Conservation (phyloP, 2,113 vertebrate species). For the Bos indicus region DNA sequence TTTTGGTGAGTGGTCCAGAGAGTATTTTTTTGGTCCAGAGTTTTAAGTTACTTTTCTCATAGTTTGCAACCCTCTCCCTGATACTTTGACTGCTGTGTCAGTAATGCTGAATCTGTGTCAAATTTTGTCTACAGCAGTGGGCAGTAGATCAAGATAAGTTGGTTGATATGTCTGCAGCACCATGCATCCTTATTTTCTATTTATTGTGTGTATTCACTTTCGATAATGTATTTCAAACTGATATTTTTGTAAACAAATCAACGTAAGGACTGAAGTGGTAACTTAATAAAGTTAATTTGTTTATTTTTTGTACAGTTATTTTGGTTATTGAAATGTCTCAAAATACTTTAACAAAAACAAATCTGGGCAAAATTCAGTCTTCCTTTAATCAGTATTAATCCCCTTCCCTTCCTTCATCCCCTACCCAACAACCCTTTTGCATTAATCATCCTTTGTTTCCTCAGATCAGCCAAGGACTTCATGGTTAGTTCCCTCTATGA, state of each 20-base stretch:
- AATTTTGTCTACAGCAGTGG: slow-evolving; percentile 47
- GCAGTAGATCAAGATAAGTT: neutral
- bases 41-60: slow-evolving; percentile 15
- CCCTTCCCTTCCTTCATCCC: neutral
- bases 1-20: slow-evolving; percentile 49
- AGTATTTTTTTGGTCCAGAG: slow-evolving; percentile 21
- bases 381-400: neutral
- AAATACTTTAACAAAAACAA: neutral
- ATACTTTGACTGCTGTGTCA: slow-evolving; percentile 7
- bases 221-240: slow-evolving; percentile 55
- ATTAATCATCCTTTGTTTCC: neutral
- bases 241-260: slow-evolving; percentile 66
- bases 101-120: neutral
- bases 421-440: neutral
- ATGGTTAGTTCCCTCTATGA: neutral
- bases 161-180: neutral
- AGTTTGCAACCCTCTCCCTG: neutral
- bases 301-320: slow-evolving; percentile 63
- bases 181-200: slow-evolving; percentile 49
- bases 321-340: slow-evolving; percentile 34
- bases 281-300: slow-evolving; percentile 71
- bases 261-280: slow-evolving; percentile 19
- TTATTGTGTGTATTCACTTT: slow-evolving; percentile 65
- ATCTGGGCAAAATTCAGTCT: neutral
- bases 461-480: neutral